A percentile compares a stretch with the other conserved stretches of the same genome.
Evolutionary conservation across 2,797 vertebrate species (phyloP).

Genomic region (Podarcis siculus): DNA sequence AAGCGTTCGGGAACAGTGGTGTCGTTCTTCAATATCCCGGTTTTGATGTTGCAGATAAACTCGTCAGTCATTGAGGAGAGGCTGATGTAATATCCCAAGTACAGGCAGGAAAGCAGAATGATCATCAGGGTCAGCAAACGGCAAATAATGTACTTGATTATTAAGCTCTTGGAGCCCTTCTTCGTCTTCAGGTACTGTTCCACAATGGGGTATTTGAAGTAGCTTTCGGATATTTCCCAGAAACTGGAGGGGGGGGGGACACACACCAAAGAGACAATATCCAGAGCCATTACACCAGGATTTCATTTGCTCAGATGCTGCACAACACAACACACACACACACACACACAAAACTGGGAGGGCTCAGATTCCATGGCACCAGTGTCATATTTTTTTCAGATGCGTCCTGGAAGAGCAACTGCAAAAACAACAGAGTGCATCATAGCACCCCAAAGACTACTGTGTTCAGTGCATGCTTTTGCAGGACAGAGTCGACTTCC

Average conservation of each 20-base stretch:
- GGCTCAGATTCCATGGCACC: not conserved
- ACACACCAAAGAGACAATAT: not conserved
- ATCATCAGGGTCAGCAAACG: conserved; percentile 83
- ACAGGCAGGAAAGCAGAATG: conserved; percentile 84
- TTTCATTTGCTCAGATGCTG: not conserved
- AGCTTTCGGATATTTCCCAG: conserved; percentile 86
- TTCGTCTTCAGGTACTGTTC: conserved; percentile 95
- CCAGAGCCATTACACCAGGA: not conserved
- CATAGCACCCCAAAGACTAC: not conserved
- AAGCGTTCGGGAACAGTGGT: conserved; percentile 82
- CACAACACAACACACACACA: not conserved
- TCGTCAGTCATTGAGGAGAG: conserved; percentile 89
- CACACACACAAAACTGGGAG: not conserved
- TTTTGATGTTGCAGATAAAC: conserved; percentile 88
- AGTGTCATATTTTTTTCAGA: not conserved
- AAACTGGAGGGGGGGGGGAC: conserved; percentile 66
- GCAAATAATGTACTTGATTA: conserved; percentile 87
- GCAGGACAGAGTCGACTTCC: not conserved
- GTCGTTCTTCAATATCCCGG: conserved; percentile 85
- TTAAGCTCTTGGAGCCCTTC: conserved; percentile 78
- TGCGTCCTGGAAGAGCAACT: not conserved
- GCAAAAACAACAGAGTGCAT: not conserved
- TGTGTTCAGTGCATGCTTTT: not conserved
- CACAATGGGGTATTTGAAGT: conserved; percentile 92
- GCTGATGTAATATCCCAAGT: conserved; percentile 91